These are phyloP conservation scores for Ascaphus truei DNA, from an alignment of 2,113 vertebrate species.

Conservation along the genomic window DNA sequence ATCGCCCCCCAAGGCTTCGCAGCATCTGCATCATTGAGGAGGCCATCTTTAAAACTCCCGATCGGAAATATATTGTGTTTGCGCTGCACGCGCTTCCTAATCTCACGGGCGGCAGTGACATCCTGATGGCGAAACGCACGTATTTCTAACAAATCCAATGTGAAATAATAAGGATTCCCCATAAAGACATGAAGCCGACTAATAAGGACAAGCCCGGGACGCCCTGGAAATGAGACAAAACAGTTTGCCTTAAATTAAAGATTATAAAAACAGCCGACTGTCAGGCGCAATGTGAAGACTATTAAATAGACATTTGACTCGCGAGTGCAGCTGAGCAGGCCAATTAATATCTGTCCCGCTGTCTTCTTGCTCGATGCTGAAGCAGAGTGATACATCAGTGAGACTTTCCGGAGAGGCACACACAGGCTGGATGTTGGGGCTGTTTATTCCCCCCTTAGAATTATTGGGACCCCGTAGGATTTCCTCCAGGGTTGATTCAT, in stretches of 20 bases:
- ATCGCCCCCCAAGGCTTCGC: too few species aligned
- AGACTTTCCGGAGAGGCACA: not conserved
- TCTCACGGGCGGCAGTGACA: too few species aligned
- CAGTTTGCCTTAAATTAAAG: conserved; percentile 53
- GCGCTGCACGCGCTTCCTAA: too few species aligned
- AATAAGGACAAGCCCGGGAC: conserved; percentile 35
- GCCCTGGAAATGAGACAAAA: conserved; percentile 38
- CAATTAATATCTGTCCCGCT: conserved; percentile 29
- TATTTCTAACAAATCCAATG: conserved; percentile 7
- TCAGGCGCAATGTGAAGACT: conserved; percentile 55
- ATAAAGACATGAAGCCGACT: conserved; percentile 19
- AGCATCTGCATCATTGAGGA: too few species aligned
- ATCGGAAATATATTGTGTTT: too few species aligned
- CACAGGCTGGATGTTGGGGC: not conserved
- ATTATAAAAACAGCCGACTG: conserved; percentile 52
- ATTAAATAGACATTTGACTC: conserved; percentile 52
- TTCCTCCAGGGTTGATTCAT: too few species aligned
- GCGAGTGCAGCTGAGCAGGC: conserved; percentile 26
- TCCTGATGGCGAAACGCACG: not conserved
- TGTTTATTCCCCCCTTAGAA: not conserved
- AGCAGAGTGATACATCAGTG: not conserved
- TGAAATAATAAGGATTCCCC: conserved; percentile 29
- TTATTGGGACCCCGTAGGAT: not conserved
- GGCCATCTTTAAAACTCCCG: too few species aligned
- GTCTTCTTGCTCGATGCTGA: not conserved